These are phyloP conservation scores for Athripsodes cinereus DNA, from an alignment of 2,888 invertebrate species.

Conservation along the genomic window DNA sequence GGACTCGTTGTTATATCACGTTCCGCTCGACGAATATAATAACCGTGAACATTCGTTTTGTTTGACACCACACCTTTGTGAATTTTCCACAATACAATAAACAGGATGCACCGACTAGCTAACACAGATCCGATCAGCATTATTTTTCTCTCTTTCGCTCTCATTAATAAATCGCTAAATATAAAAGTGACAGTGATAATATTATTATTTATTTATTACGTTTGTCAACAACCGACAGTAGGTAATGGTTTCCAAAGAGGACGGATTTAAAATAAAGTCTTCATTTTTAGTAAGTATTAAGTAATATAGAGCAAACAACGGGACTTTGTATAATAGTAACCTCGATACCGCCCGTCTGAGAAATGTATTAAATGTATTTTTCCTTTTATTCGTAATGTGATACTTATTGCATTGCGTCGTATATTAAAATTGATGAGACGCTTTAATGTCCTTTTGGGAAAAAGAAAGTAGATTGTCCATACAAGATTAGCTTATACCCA, in stretches of 20 bases:
- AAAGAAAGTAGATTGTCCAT: no score
- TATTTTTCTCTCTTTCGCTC: neutral
- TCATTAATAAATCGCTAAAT: neutral
- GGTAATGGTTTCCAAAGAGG: neutral
- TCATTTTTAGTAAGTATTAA: no score
- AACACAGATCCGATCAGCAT: neutral
- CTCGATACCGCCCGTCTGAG: neutral
- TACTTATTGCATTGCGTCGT: no score
- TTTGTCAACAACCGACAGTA: constrained; percentile 2
- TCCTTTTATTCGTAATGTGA: neutral
- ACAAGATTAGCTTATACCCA: no score
- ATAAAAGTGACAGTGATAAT: no score
- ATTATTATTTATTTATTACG: neutral
- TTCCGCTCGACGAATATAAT: neutral
- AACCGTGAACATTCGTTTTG: neutral
- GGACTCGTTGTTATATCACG: neutral
- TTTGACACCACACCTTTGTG: neutral
- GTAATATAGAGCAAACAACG: neutral
- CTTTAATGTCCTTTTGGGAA: no score
- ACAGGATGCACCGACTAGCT: neutral
- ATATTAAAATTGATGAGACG: no score
- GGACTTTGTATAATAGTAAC: neutral
- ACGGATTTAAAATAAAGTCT: neutral
- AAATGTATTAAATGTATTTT: neutral
- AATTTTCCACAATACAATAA: neutral